A percentile compares a stretch with the other conserved stretches of the same genome.
Evolutionary conservation across 1,140 invertebrate species (phyloP).

Genomic region (Brachionus manjavacas): DNA sequence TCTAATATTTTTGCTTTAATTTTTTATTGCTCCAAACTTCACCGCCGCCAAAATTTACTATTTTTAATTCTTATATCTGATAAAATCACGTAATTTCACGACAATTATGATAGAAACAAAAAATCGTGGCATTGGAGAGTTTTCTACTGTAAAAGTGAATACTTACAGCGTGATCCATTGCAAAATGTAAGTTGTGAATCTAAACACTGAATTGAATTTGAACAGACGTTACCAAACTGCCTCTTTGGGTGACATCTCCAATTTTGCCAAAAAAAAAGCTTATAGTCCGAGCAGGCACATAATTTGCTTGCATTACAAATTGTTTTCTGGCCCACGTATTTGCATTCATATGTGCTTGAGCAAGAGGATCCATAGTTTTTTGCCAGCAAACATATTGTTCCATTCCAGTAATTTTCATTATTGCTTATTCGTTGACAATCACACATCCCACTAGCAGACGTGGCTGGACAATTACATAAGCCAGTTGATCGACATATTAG

Average conservation of each 20-base stretch:
- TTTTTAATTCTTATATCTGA: too few relatives aligned
- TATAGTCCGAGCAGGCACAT: background rate
- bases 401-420: background rate
- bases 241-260: background rate
- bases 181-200: background rate
- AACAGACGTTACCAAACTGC: background rate
- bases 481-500: background rate
- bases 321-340: background rate
- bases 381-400: background rate
- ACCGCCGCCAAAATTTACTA: too few relatives aligned
- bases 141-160: too few relatives aligned
- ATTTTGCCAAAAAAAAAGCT: background rate
- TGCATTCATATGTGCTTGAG: background rate
- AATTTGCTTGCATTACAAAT: background rate
- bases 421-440: background rate
- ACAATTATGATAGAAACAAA: too few relatives aligned
- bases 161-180: background rate
- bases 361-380: background rate
- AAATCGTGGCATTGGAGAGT: too few relatives aligned
- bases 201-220: background rate
- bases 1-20: too few relatives aligned
- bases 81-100: too few relatives aligned
- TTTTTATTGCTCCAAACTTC: too few relatives aligned
- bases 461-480: background rate
- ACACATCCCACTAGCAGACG: background rate